Evolutionary conservation across 2,888 invertebrate species (phyloP).

Genomic region (Hemistola chrysoprasaria): DNA sequence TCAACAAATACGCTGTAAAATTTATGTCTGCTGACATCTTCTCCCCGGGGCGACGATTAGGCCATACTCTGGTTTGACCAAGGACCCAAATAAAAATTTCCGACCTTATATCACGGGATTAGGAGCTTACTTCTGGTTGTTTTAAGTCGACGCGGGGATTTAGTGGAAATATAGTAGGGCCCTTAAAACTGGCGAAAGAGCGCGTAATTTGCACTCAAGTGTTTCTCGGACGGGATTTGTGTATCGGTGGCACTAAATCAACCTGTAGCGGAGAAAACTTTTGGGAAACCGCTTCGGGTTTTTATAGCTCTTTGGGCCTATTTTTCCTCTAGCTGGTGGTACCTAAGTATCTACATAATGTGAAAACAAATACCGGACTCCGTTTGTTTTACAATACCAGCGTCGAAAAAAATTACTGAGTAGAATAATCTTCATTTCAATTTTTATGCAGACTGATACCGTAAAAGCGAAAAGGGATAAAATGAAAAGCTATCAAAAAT

Average conservation of each 20-base stretch:
- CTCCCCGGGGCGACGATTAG: constrained; percentile 30
- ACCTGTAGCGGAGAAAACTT: constrained; percentile 7
- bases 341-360: too few species aligned
- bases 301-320: constrained; percentile 5
- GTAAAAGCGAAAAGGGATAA: constrained; percentile 3
- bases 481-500: constrained; percentile 20
- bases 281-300: constrained; percentile 9
- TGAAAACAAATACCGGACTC: too few species aligned
- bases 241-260: constrained; percentile 23
- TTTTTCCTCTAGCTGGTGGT: too few species aligned
- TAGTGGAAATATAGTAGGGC: constrained; percentile 26
- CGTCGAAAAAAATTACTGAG: too few species aligned
- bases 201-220: constrained; percentile 24
- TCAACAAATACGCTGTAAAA: constrained; percentile 51
- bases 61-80: constrained; percentile 20
- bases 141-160: constrained; percentile 28
- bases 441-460: too few species aligned
- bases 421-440: too few species aligned
- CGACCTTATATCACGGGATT: constrained; percentile 50
- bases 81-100: constrained; percentile 41
- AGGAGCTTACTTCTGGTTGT: constrained; percentile 35
- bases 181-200: constrained; percentile 18
- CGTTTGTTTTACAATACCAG: too few species aligned
- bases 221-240: constrained; percentile 20
- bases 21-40: constrained; percentile 43